Base-by-base conservation (phyloP, 2,113 vertebrate genomes). In the Leiothrix lutea region DNA sequence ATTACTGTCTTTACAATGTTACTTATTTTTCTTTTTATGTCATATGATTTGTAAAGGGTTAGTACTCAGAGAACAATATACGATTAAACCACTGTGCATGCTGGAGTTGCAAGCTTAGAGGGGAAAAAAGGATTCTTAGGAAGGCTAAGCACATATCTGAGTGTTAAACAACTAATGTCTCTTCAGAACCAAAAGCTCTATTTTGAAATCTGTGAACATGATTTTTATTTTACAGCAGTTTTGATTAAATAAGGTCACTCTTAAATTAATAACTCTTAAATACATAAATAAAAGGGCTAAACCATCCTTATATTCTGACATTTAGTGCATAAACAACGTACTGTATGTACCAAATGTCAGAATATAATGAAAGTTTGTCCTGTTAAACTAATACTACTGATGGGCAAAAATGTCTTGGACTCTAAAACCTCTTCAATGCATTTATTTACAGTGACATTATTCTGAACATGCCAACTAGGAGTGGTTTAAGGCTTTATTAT, bases 1-100 rank as follows among this genome's bases (percentile, higher is more conserved):
- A 98, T 98, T 98, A 98, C 98, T 97, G 98, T 98, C 98, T 98
- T 98, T 98, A 98, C 98, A 98, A 97, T 98, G 97, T 98, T 98
- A 97, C 97, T 98, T 98, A 97, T 98, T 98, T 98, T 98, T 98
- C 98, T 98, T 98, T 98, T 98, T 98, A 98, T 97, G 98, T 98
- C 98, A 97, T 97, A 98, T 98, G 98, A 98, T 98, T 98, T 98
- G 98, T 98, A 98, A 98, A 98, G 98, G 98, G 98, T 97, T 98
- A 91, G 98, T 96, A 97, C 97, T 98, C 96, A 71, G 97, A 97
- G 98, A 98, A 98, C 98, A 98, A 98, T 98, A 98, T 97, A 97
- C 94, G 97, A 98, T 98, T 98, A 98, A 98, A 96, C 97, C 96
- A 94, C 97, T 97, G 97, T 98, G 96, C 88, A 54, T 23, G 85